These are phyloP conservation scores for Pocillopora meandrina DNA, from an alignment of 92 coral and sea anemone genomes.

Conservation along the genomic window DNA sequence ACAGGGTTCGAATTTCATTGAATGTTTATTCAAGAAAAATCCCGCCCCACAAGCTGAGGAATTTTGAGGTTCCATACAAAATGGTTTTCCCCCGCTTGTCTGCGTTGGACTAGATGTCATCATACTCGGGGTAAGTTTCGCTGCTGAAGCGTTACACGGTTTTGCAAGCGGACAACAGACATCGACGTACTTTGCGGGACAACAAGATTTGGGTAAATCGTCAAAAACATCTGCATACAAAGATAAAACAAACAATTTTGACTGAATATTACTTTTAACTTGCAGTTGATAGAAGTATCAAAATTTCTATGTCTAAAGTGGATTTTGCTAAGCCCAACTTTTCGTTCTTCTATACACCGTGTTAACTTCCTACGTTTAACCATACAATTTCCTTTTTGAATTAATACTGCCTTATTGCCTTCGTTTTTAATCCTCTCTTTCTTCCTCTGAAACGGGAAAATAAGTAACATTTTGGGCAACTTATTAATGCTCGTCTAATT, in stretches of 20 bases:
- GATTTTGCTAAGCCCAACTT: no score
- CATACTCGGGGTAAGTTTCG: background rate
- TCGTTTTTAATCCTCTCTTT: no score
- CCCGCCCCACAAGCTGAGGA: slow-evolving; percentile 64
- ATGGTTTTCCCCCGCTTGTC: slow-evolving; percentile 10
- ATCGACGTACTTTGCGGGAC: slow-evolving; percentile 33
- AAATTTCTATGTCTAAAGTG: no score
- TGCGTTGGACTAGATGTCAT: background rate
- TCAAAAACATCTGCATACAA: slow-evolving; percentile 36
- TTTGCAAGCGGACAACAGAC: slow-evolving; percentile 39
- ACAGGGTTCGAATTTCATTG: slow-evolving; percentile 34
- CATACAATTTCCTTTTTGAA: no score
- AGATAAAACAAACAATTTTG: background rate
- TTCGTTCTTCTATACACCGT: no score
- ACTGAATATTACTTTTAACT: no score
- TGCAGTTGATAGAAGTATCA: no score
- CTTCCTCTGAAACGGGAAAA: no score
- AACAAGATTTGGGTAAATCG: slow-evolving; percentile 21
- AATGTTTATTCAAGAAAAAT: slow-evolving; percentile 33
- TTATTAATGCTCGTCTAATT: no score
- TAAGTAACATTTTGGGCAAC: no score
- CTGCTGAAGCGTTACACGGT: slow-evolving; percentile 30
- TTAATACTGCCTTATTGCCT: no score
- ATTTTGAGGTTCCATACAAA: slow-evolving; percentile 68
- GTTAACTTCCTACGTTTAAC: no score